Percentiles rank a stretch among this genome's conserved stretches.
Conservation (phyloP, 2,888 invertebrate genomes). For the Leucozona laternaria region DNA sequence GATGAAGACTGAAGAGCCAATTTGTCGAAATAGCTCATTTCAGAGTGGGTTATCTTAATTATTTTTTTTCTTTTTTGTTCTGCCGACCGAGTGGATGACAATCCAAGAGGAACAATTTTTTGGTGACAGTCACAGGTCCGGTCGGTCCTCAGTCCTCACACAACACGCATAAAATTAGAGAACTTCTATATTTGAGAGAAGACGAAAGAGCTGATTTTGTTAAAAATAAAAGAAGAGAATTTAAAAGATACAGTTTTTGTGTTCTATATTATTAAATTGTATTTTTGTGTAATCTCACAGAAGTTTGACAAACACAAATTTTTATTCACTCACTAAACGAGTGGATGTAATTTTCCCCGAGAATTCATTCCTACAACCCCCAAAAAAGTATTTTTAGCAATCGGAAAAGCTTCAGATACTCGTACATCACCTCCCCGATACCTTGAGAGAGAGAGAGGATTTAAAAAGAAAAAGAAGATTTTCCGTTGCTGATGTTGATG, state of each 20-base stretch:
- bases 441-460: slow-evolving; percentile 23
- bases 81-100: slow-evolving; percentile 24
- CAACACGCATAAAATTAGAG: slow-evolving; percentile 26
- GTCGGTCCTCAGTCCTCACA: slow-evolving; percentile 11
- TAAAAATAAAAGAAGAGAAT: slow-evolving; percentile 21
- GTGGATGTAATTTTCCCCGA: slow-evolving; percentile 39
- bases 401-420: slow-evolving; percentile 53
- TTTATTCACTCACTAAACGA: slow-evolving; percentile 36
- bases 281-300: slow-evolving; percentile 8
- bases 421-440: background rate
- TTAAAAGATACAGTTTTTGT: slow-evolving; percentile 10
- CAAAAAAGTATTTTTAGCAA: slow-evolving; percentile 63
- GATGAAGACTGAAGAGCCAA: slow-evolving; percentile 56
- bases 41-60: slow-evolving; percentile 39
- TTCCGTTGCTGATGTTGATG: slow-evolving; percentile 15
- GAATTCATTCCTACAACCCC: slow-evolving; percentile 49
- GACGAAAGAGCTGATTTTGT: background rate
- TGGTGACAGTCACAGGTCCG: slow-evolving; percentile 47
- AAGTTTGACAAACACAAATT: slow-evolving; percentile 39
- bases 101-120: slow-evolving; percentile 45
- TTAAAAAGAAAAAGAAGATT: slow-evolving; percentile 27
- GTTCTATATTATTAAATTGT: slow-evolving; percentile 10
- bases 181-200: background rate
- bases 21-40: slow-evolving; percentile 42
- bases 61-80: background rate